phyloP scores from a whole-genome alignment of 2,113 vertebrate species.

The Halichoerus grypus region DNA sequence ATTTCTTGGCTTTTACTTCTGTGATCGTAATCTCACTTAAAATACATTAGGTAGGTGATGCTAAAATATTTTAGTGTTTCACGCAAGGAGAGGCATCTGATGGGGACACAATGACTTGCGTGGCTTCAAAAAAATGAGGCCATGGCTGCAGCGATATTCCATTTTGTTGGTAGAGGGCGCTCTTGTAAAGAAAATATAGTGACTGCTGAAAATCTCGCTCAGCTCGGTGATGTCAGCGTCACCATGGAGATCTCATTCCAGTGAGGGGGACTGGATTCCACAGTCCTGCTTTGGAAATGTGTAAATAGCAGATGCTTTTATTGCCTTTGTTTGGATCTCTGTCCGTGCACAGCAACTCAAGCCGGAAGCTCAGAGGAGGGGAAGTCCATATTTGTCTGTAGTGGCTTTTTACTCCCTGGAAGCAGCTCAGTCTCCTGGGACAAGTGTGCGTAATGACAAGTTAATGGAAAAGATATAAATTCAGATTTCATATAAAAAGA shows the following conservation, averaged over 20 bases:
- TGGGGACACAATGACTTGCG: neutral
- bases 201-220: constrained; percentile 69
- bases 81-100: neutral
- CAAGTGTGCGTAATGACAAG: constrained; percentile 58
- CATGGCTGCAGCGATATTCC: neutral
- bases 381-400: constrained; percentile 80
- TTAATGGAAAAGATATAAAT: constrained; percentile 77
- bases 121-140: neutral
- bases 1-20: constrained; percentile 35
- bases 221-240: constrained; percentile 82
- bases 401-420: constrained; percentile 54
- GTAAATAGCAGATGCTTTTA: constrained; percentile 83
- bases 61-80: neutral
- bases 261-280: constrained; percentile 75
- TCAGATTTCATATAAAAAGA: constrained; percentile 72
- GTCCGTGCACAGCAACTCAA: constrained; percentile 69
- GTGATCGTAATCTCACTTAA: neutral
- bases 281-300: constrained; percentile 64
- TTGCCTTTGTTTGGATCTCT: constrained; percentile 80
- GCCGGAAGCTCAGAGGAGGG: constrained; percentile 76
- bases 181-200: constrained; percentile 83
- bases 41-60: neutral
- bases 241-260: constrained; percentile 87
- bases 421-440: constrained; percentile 49
- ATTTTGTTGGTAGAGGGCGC: constrained; percentile 85